These are phyloP conservation scores for Platycercus adscitus DNA, from an alignment of 2,113 vertebrate genomes.

Conservation along the genomic window DNA sequence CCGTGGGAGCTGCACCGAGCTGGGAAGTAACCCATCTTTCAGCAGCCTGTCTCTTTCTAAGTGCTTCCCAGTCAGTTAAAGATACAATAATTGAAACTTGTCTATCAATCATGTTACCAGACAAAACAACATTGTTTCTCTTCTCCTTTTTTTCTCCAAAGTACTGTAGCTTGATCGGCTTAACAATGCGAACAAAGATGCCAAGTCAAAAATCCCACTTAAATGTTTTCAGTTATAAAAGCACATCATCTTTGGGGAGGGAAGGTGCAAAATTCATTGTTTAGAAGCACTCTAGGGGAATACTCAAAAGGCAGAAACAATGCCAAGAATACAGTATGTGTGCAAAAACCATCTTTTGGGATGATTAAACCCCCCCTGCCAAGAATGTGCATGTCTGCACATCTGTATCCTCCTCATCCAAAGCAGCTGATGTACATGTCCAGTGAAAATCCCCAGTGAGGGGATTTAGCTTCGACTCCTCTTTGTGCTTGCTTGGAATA, in stretches of 20 bases:
- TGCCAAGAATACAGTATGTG: fast-evolving
- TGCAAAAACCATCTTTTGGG: not conserved
- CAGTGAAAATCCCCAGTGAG: not conserved
- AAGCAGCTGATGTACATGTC: not conserved
- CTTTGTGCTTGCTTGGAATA: not conserved
- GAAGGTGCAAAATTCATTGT: constrained; percentile 37
- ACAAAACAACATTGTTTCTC: constrained; percentile 64
- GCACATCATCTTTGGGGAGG: constrained; percentile 22
- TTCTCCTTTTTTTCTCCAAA: constrained; percentile 55
- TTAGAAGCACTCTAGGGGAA: constrained; percentile 20
- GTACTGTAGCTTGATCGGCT: not conserved
- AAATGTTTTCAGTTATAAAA: constrained; percentile 49
- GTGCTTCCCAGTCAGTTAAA: constrained; percentile 36
- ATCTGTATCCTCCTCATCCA: not conserved
- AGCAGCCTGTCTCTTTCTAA: constrained; percentile 25
- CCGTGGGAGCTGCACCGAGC: not conserved
- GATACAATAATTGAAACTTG: constrained; percentile 67
- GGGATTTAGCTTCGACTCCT: not conserved
- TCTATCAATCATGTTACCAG: constrained; percentile 68
- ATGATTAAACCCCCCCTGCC: not conserved
- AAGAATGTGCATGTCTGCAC: not conserved
- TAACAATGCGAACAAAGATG: constrained; percentile 32
- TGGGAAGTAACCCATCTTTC: constrained; percentile 22
- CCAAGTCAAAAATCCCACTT: constrained; percentile 36
- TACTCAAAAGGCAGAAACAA: not conserved